These are phyloP conservation scores for Lithobius niger DNA, from an alignment of 1,140 invertebrate genomes.

Conservation along the genomic window DNA sequence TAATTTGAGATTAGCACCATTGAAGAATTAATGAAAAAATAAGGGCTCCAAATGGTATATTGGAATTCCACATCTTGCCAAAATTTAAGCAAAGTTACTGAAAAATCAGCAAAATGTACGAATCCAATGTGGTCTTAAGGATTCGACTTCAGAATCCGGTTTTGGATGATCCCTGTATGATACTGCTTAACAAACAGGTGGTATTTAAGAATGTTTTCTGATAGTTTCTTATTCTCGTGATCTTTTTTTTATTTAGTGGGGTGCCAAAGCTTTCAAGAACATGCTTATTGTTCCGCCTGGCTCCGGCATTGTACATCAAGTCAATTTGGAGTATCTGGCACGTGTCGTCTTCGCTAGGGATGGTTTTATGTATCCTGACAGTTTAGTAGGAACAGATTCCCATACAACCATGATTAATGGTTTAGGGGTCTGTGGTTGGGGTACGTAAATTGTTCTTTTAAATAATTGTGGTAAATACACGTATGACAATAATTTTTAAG, in stretches of 20 bases:
- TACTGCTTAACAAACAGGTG: no score
- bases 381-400: constrained; percentile 95
- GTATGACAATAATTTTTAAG: neutral
- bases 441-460: constrained; percentile 20
- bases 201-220: no score
- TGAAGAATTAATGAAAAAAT: no score
- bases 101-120: no score
- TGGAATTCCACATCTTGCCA: no score
- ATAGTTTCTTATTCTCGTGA: no score
- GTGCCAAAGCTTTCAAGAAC: constrained; percentile 85
- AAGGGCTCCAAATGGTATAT: no score
- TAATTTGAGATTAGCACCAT: no score
- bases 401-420: constrained; percentile 99
- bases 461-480: neutral
- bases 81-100: no score
- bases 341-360: constrained; percentile 77
- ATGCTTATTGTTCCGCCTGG: constrained; percentile 97
- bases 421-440: constrained; percentile 52
- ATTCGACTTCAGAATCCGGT: no score
- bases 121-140: no score
- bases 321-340: constrained; percentile 91
- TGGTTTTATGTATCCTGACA: constrained; percentile 74
- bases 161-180: no score
- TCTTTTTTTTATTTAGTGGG: constrained; percentile 52
- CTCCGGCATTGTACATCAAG: constrained; percentile 96